phyloP scores from a whole-genome alignment of 2,113 vertebrate genomes.

The Gavia stellata region DNA sequence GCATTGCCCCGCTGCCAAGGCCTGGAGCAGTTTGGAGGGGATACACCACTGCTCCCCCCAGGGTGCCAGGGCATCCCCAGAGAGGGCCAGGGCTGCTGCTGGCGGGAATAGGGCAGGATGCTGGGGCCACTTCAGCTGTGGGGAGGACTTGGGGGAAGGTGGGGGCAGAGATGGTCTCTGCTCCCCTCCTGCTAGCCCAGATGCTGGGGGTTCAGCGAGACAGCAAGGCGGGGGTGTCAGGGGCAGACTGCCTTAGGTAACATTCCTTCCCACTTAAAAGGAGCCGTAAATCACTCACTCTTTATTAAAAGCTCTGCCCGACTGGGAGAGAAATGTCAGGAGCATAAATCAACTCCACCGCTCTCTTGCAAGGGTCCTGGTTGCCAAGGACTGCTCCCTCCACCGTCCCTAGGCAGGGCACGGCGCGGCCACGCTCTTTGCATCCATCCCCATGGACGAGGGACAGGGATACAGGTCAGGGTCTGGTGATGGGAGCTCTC shows the following conservation, averaged over 20 bases:
- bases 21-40: background rate
- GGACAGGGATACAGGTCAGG: background rate
- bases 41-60: accelerated
- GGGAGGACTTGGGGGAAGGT: background rate
- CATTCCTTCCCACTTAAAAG: slow-evolving; percentile 64
- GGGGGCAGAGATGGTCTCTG: background rate
- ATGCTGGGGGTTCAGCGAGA: slow-evolving; percentile 18
- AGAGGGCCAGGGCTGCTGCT: background rate
- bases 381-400: background rate
- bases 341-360: slow-evolving; percentile 41
- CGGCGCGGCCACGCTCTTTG: accelerated
- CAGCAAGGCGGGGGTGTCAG: background rate
- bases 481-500: background rate
- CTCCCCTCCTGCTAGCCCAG: background rate
- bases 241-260: slow-evolving; percentile 54
- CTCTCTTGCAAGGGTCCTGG: background rate
- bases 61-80: background rate
- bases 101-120: background rate
- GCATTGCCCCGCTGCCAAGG: accelerated
- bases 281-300: slow-evolving; percentile 59
- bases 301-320: slow-evolving; percentile 62
- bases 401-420: background rate
- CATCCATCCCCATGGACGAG: accelerated
- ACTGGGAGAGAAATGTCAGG: slow-evolving; percentile 32
- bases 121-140: background rate